Percentiles rank a stretch among this genome's conserved stretches.
Evolutionary conservation across 2,888 invertebrate species (phyloP).

Genomic region (Sinelater perroti): DNA sequence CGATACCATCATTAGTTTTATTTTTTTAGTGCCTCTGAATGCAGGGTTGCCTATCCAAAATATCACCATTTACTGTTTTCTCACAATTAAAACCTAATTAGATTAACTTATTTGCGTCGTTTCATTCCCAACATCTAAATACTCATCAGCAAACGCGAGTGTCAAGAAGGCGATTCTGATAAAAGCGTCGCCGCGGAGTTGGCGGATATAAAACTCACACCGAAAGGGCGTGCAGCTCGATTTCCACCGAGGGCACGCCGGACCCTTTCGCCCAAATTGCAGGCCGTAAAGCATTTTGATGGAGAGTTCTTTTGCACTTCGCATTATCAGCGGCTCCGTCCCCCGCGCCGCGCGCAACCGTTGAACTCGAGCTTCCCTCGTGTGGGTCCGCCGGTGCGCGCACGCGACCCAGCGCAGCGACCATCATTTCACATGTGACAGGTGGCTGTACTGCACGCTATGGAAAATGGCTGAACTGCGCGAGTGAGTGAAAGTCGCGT

Average conservation of each 20-base stretch:
- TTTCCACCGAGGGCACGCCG: background rate
- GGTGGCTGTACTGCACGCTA: conserved; percentile 61
- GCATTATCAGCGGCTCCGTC: conserved; percentile 19
- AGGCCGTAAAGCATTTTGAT: background rate
- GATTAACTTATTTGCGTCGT: no score
- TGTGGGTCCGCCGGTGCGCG: conserved; percentile 46
- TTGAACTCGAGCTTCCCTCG: conserved; percentile 39
- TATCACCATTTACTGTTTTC: no score
- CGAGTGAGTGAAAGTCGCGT: conserved; percentile 53
- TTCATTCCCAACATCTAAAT: no score
- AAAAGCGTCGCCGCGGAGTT: no score
- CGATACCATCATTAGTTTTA: no score
- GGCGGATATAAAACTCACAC: no score
- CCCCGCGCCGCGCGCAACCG: conserved; percentile 29
- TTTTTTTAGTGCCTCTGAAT: no score
- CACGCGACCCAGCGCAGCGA: conserved; percentile 50
- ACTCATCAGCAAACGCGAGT: no score
- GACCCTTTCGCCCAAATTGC: background rate
- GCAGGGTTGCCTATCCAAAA: no score
- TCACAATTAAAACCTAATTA: no score
- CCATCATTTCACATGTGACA: conserved; percentile 56
- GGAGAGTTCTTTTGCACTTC: conserved; percentile 14
- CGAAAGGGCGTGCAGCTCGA: no score
- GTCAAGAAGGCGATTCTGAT: no score
- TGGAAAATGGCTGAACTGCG: conserved; percentile 58